Evolutionary conservation across 2,888 invertebrate genomes (phyloP).

Genomic region (Xanthorhoe designata): DNA sequence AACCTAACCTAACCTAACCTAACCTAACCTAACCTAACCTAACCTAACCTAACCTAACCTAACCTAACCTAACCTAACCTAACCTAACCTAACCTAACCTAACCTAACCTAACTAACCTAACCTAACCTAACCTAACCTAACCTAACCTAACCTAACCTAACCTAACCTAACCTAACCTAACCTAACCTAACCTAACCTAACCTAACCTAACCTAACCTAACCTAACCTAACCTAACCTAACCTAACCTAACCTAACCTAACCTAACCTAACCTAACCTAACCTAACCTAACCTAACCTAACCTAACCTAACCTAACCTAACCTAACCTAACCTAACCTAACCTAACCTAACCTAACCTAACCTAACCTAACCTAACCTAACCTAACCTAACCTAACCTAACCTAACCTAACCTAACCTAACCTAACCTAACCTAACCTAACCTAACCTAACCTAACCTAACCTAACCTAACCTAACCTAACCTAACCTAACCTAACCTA

Average conservation of each 20-base stretch:
- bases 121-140: conserved; percentile 42
- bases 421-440: conserved; percentile 32
- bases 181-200: conserved; percentile 43
- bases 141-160: conserved; percentile 36
- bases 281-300: conserved; percentile 41
- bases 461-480: conserved; percentile 36
- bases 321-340: conserved; percentile 38
- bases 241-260: conserved; percentile 47
- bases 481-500: conserved; percentile 41
- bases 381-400: conserved; percentile 35
- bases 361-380: conserved; percentile 26
- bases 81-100: conserved; percentile 41
- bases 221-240: conserved; percentile 42
- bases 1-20: conserved; percentile 29
- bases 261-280: conserved; percentile 45
- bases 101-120: conserved; percentile 37
- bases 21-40: conserved; percentile 27
- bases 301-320: conserved; percentile 41
- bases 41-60: conserved; percentile 37
- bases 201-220: conserved; percentile 43
- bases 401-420: conserved; percentile 46
- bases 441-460: conserved; percentile 37
- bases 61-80: conserved; percentile 38
- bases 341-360: conserved; percentile 37
- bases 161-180: conserved; percentile 41